Conservation (phyloP, 2,113 vertebrate species). For the Scortum barcoo region DNA sequence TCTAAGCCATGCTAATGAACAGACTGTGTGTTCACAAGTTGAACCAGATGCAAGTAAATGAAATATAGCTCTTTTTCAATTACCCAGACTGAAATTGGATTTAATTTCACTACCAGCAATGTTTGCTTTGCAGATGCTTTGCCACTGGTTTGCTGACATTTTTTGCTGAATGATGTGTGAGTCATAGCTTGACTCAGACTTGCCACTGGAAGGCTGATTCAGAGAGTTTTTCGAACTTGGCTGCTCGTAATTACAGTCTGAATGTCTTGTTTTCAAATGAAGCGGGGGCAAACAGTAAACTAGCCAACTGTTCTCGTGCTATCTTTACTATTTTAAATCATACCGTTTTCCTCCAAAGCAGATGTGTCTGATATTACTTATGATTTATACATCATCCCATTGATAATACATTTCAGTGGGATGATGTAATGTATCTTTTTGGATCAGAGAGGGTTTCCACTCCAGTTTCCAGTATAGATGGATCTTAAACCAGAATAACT, state of each 20-base stretch:
- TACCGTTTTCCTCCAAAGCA: neutral
- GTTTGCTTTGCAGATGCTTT: neutral
- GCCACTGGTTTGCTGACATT: conserved; percentile 8
- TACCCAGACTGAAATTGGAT: neutral
- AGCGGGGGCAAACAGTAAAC: neutral
- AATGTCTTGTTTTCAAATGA: neutral
- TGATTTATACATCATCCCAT: neutral
- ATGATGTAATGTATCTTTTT: neutral
- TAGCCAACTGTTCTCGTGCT: neutral
- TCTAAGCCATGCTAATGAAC: neutral
- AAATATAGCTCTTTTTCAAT: neutral
- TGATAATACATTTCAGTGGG: neutral
- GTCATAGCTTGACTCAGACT: conserved; percentile 17
- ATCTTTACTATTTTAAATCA: neutral
- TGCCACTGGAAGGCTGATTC: conserved; percentile 1
- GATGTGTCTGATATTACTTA: too few species aligned
- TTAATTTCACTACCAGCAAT: neutral
- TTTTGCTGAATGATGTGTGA: conserved; percentile 26
- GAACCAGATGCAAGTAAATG: neutral
- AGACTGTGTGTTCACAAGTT: neutral
- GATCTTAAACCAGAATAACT: neutral
- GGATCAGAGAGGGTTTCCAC: neutral
- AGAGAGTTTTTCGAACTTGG: neutral
- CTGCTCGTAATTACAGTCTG: neutral
- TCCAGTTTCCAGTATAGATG: neutral